Base-by-base conservation (phyloP, 2,113 vertebrate species). In the Danionella cerebrum region DNA sequence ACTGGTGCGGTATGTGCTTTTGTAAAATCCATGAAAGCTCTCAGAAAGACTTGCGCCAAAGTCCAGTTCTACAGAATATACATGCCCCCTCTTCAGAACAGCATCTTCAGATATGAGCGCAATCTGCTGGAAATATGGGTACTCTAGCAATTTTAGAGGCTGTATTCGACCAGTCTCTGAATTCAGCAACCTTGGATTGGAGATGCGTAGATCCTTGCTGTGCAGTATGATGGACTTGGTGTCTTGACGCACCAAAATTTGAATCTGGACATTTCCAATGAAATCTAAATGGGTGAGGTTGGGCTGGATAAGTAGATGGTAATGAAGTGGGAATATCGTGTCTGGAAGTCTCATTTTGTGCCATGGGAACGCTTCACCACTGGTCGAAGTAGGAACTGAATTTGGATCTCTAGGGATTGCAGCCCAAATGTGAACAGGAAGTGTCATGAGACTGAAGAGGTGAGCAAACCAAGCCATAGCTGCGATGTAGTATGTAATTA, bases 21-120 rank as follows among this genome's bases (percentile, higher is more conserved):
- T 94, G 74, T 97, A 97, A 77, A 97, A 94, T 4, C 94, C 95
- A 0, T 84, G 87, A 68, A 86, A 93, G 69, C 79, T 90, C 44
- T 90, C 82, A 0, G 94, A 97, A 14, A 97, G 82, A 44, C 90
- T 88, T 13, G 88, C 91, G 0, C 74, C 47, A 19, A 92, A 96
- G 14, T 82, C 75, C 50, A 96, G 78, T 72, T 67, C 33, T 12
- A 95, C 36, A 0, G 83, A 83, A 70, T 94, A 95, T 1, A 5
- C 80, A 5, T 75, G 65, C 0, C 88, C 89, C 2, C 67, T 78
- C 1, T 18, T 76, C 64, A 97, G 80, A 0, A 86, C 75, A 1
- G 79, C 9, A 0, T 24, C 0, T 1, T 82, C 18, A 0, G 88
- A 60, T 22, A 88, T 14, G 11, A 97, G 82, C 0, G 92, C 94